Base-by-base conservation (phyloP, 2,113 vertebrate species). In the Desmodus rotundus region DNA sequence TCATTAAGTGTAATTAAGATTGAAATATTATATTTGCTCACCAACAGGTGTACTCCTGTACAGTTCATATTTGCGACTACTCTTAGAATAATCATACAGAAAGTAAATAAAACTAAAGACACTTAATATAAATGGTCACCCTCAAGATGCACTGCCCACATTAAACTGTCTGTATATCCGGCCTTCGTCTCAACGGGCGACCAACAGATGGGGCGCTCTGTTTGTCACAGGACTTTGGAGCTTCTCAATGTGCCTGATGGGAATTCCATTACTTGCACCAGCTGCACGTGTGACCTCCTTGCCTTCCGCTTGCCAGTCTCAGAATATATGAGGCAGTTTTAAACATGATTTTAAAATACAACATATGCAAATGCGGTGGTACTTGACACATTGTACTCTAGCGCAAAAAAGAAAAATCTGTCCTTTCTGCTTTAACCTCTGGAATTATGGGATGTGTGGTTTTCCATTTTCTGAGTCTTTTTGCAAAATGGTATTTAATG, bases 211-310 rank as follows among this genome's bases (percentile, higher is more conserved):
- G 98, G 97, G 94, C 2, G 4, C 82, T 95, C 96, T 93, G 85
- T 97, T 95, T 97, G 97, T 96, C 95, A 97, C 96, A 97, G 98
- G 97, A 97, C 97, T 98, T 96, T 91, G 95, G 97, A 98, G 94
- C 97, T 97, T 97, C 96, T 97, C 94, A 98, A 98, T 96, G 70
- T 98, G 95, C 85, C 98, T 97, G 70, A 93, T 98, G 98, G 98
- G 98, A 98, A 98, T 98, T 98, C 98, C 95, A 97, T 96, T 98
- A 98, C 97, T 96, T 98, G 90, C 65, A 97, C 97, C 98, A 99
- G 98, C 97, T 98, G 98, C 92, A 96, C 89, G 84, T 90, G 96
- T 97, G 97, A 98, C 98, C 97, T 98, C 95, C 96, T 96, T 98
- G 97, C 97, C 98, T 98, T 98, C 94, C 52, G 78, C 94, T 96